Evolutionary conservation across 1,140 invertebrate genomes (phyloP), one percentile per base, ranked within the genome.

Genomic region (Phthorimaea operculella): DNA sequence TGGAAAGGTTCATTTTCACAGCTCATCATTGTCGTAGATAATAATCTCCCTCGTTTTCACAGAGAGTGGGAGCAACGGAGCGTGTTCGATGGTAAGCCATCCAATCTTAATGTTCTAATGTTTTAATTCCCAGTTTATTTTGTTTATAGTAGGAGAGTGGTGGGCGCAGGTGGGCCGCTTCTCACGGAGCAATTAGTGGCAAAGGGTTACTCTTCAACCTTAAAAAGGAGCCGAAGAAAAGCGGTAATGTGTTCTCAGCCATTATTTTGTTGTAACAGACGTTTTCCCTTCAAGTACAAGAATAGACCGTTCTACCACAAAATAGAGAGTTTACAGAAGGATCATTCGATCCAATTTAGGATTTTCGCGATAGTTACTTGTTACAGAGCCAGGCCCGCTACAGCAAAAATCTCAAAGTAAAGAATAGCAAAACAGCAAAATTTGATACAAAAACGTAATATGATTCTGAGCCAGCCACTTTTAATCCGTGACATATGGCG

Each of bases 171-270:
- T 81, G 80, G 66, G 52, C 48, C 16, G 53, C 50, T 75, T 81
- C 78, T 67, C 80, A 83, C 75, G 70, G 56, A 75, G 78, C 80
- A 79, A 81, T 81, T 83, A 81, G 79, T 74, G 73, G 70, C 64
- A 72, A 79, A 81, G 70, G 70, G 74, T 73, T 78, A 57, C 70
- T 66, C 72, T 71, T 72, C 63, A 66, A 74, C 70, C 71, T 72
- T 60, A 70, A 72, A 74, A 76, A 68, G 69, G 70, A 66, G 60
- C 58, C 54, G 68, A 70, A 74, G 66, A 75, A 76, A 76, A 76
- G 74, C 65, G 63, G 62, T 76, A 65, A 73, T 68, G 70, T 72
- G 65, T 74, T 72, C 66, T 64, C 63, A 66, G 59, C 63, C 60
- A 57, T 68, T 69, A 66, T 68, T 66, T 66, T 63, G 59, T 57